Evolutionary conservation across 1,140 invertebrate species (phyloP).

Genomic region (Parapsyche elsis): DNA sequence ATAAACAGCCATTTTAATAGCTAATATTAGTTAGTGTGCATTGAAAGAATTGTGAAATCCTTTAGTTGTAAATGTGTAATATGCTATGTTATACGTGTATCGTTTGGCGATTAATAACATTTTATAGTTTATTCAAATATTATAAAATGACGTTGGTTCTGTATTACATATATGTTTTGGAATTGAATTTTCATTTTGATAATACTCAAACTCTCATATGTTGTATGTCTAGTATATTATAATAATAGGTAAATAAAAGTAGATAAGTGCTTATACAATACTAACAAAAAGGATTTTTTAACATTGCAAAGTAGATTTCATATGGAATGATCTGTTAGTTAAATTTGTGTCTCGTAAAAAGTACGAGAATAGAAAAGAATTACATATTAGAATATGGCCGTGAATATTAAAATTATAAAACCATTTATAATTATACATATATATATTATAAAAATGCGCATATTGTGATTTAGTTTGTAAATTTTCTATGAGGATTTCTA

Average conservation of each 20-base stretch:
- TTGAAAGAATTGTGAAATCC: background rate
- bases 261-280: slow-evolving; percentile 22
- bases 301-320: background rate
- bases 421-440: background rate
- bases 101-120: background rate
- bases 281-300: background rate
- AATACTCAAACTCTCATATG: slow-evolving; percentile 3
- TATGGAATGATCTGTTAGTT: background rate
- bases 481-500: slow-evolving; percentile 41
- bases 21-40: slow-evolving; percentile 1
- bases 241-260: background rate
- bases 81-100: background rate
- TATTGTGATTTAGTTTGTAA: slow-evolving; percentile 52
- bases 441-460: slow-evolving; percentile 32
- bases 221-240: slow-evolving; percentile 11
- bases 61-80: slow-evolving; percentile 1
- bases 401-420: slow-evolving; percentile 22
- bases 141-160: background rate
- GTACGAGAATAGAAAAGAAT: background rate
- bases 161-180: background rate
- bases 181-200: slow-evolving; percentile 15
- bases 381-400: slow-evolving; percentile 25
- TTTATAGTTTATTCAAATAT: background rate
- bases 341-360: background rate
- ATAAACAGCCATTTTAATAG: slow-evolving; percentile 3